Evolutionary conservation across 2,888 invertebrate genomes (phyloP), one percentile per base, ranked within the genome.

Genomic region (Dyspetes luteomarginatus): DNA sequence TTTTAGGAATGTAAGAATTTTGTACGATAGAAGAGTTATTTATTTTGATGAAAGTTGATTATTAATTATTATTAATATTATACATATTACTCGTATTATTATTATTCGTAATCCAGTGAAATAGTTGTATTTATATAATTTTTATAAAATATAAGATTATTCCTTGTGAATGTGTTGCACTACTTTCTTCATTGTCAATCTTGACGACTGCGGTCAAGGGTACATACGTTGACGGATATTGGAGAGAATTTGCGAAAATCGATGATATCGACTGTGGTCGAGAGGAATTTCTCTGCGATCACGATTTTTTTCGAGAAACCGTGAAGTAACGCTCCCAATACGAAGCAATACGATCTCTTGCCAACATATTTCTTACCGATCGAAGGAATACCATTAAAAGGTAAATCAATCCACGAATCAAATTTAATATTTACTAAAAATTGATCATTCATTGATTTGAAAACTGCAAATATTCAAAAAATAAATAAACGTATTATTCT

Each of bases 191-290:
- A 45, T 2, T 9, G 7, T 36, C 30, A 4, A 50, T 0, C 2
- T 12, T 12, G 17, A 4, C 12, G 24, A n/a, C 64, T 19, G n/a
- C 17, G 17, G 64, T 69, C n/a, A 17, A 26, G 45, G 69, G 48
- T 91, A 78, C 91, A 92, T 83, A 88, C 91, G 4, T 12, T 36
- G 0, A 92, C 12, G 3, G n/a, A n/a, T n/a, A n/a, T n/a, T n/a
- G n/a, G n/a, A 78, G 88, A 86, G 90, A 52, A 85, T 91, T 67
- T 82, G 92, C 52, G 4, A 52, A 24, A 4, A 22, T 22, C 52
- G 58, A 58, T 30, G n/a, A n/a, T 1, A 17, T 30, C 52, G 30
- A 58, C 30, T 30, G 58, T 30, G 58, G 4, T 52, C 19, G 48
- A 12, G 7, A 22, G 22, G 52, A n/a, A 52, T 52, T 9, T 9